phyloP scores from a whole-genome alignment of 2,888 invertebrate genomes.

The Margaritifera margaritifera region DNA sequence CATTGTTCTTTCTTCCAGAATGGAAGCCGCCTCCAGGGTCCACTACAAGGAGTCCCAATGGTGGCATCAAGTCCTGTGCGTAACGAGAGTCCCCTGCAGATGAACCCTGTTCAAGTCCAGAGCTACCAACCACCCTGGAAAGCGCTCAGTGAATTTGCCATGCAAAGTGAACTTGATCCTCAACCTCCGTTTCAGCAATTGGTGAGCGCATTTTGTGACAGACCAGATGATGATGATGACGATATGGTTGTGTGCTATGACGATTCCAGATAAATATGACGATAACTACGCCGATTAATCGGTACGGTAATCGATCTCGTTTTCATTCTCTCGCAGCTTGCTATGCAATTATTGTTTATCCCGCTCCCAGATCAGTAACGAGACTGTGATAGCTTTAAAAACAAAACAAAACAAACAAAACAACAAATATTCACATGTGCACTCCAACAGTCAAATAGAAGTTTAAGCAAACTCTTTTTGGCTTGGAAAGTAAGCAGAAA shows the following conservation, averaged over 20 bases:
- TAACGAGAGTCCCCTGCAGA: conserved; percentile 72
- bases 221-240: conserved; percentile 63
- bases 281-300: conserved; percentile 17
- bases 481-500: no score
- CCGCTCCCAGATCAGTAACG: background rate
- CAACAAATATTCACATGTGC: no score
- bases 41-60: conserved; percentile 97
- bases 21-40: conserved; percentile 82
- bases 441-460: no score
- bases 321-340: conserved; percentile 20
- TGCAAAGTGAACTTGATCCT: conserved; percentile 93
- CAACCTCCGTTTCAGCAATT: conserved; percentile 96
- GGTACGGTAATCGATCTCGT: conserved; percentile 12
- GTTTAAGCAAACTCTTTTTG: no score
- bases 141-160: conserved; percentile 94
- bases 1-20: conserved; percentile 79
- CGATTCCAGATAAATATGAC: conserved; percentile 53
- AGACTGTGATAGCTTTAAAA: background rate
- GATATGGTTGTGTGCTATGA: conserved; percentile 68
- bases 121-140: conserved; percentile 97
- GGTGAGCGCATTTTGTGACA: conserved; percentile 79
- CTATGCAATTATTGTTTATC: conserved; percentile 9
- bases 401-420: no score
- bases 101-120: conserved; percentile 86
- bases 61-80: conserved; percentile 88